These are phyloP conservation scores for Pseudomyrmex pallidus DNA, from an alignment of 1,140 invertebrate species.

Conservation along the genomic window DNA sequence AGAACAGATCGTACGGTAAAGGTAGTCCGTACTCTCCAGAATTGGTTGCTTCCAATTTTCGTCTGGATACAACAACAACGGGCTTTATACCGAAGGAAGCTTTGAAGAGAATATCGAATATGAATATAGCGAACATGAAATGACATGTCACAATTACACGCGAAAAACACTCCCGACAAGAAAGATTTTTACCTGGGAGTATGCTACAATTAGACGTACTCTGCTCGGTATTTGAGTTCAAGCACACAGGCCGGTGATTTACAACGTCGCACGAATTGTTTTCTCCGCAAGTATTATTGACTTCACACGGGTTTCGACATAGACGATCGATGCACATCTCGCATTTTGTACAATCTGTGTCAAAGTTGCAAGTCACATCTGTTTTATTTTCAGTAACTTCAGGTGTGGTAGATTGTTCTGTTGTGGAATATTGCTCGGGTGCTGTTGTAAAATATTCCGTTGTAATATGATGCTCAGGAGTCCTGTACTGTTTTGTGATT, in stretches of 20 bases:
- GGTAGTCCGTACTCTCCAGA: slow-evolving; percentile 67
- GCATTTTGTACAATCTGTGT: slow-evolving; percentile 30
- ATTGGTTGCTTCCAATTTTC: slow-evolving; percentile 73
- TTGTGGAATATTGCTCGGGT: slow-evolving; percentile 1
- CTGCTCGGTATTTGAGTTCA: slow-evolving; percentile 81
- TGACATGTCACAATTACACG: slow-evolving; percentile 55
- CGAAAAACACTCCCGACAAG: slow-evolving; percentile 61
- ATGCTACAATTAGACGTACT: slow-evolving; percentile 84
- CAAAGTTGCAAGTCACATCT: slow-evolving; percentile 28
- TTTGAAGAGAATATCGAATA: slow-evolving; percentile 42
- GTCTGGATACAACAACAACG: slow-evolving; percentile 63
- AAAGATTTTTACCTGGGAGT: slow-evolving; percentile 86
- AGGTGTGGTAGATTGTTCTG: slow-evolving; percentile 16
- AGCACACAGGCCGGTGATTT: slow-evolving; percentile 85
- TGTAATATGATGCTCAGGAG: background rate
- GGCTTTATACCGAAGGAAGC: slow-evolving; percentile 45
- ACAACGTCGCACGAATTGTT: slow-evolving; percentile 81
- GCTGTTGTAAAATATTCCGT: background rate
- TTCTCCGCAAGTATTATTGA: slow-evolving; percentile 13
- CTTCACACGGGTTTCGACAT: slow-evolving; percentile 36
- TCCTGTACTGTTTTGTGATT: slow-evolving; percentile 29
- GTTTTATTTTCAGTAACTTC: slow-evolving; percentile 41
- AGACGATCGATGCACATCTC: slow-evolving; percentile 39
- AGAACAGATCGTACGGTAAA: slow-evolving; percentile 35
- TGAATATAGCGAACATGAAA: slow-evolving; percentile 45